Percentiles rank a stretch among this genome's conserved stretches.
Evolutionary conservation across 2,113 vertebrate species (phyloP).

Genomic region (Ictalurus punctatus): DNA sequence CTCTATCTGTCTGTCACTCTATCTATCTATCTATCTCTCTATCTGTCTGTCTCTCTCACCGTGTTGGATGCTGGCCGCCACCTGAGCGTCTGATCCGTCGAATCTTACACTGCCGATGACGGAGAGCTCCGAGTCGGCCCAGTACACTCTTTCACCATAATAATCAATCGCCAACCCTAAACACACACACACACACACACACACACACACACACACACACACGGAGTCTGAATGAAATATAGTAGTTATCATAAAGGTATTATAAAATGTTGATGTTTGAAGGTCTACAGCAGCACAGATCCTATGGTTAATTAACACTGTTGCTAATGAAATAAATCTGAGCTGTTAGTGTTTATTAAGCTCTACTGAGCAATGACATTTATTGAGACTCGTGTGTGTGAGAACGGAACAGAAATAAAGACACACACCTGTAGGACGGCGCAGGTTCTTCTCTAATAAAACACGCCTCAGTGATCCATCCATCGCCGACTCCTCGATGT

Average conservation of each 20-base stretch:
- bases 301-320: neutral
- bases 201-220: constrained; percentile 28
- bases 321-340: neutral
- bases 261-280: neutral
- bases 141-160: constrained; percentile 83
- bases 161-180: constrained; percentile 83
- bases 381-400: neutral
- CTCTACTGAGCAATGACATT: neutral
- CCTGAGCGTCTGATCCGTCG: constrained; percentile 76
- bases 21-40: neutral
- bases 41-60: constrained; percentile 66
- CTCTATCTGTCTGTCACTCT: neutral
- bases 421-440: constrained; percentile 81
- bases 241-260: neutral
- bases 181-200: constrained; percentile 37
- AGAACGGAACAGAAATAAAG: neutral
- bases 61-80: constrained; percentile 76
- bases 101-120: constrained; percentile 80
- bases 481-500: constrained; percentile 87
- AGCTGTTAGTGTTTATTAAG: neutral
- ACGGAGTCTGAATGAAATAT: neutral
- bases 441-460: constrained; percentile 82
- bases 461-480: constrained; percentile 82
- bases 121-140: constrained; percentile 85
- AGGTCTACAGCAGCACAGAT: neutral